A percentile compares a stretch with the other conserved stretches of the same genome.
These are phyloP conservation scores for Drosophila mimetica DNA, from an alignment of 2,888 invertebrate genomes.

Conservation along the genomic window DNA sequence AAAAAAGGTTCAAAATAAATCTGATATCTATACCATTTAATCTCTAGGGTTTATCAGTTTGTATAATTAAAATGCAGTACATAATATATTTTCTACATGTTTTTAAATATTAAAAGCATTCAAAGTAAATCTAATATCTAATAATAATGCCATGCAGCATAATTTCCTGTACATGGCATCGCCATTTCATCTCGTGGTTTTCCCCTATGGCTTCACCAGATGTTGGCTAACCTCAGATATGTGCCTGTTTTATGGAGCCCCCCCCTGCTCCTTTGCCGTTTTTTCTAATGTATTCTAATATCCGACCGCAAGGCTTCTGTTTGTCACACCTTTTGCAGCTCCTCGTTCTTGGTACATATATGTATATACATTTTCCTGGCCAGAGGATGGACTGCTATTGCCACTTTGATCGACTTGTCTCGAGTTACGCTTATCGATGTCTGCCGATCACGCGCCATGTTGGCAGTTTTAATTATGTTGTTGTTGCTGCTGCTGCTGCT, in stretches of 20 bases:
- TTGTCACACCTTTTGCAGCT: constrained; percentile 35
- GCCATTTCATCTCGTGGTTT: background rate
- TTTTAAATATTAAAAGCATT: no score
- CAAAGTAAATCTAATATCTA: no score
- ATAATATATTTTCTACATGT: no score
- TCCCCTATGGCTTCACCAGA: constrained; percentile 26
- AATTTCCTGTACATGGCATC: background rate
- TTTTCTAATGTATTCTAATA: constrained; percentile 32
- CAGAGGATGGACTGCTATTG: constrained; percentile 15
- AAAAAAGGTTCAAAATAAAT: no score
- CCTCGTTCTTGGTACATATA: background rate
- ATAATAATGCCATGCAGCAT: no score
- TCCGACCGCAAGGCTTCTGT: constrained; percentile 51
- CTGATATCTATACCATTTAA: no score
- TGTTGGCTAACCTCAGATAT: constrained; percentile 11
- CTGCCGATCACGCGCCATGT: constrained; percentile 78
- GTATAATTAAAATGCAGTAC: no score
- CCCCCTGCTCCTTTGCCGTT: background rate
- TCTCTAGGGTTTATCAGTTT: no score
- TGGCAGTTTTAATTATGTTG: constrained; percentile 76
- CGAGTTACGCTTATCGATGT: constrained; percentile 65
- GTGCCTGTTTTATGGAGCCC: background rate
- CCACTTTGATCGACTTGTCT: constrained; percentile 27
- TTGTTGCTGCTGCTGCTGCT: constrained; percentile 5
- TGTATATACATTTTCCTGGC: background rate